phyloP scores from a whole-genome alignment of 2,797 vertebrate genomes.

The Sebastes kiyomatsui region DNA sequence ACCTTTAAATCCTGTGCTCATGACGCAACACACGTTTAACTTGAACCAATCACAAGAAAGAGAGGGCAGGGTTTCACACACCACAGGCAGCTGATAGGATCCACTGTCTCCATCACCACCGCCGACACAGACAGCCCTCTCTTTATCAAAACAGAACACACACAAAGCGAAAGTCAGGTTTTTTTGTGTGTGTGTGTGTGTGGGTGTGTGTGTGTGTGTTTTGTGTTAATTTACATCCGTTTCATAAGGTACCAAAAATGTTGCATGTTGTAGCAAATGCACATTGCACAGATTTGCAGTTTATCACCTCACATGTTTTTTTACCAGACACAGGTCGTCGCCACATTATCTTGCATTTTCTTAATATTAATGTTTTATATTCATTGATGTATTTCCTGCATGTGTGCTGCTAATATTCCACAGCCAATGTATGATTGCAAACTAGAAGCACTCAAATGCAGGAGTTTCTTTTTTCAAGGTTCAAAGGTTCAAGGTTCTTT shows the following conservation, averaged over 20 bases:
- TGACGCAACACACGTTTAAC: not conserved
- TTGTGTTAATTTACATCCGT: not conserved
- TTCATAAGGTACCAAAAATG: not conserved
- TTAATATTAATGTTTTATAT: not conserved
- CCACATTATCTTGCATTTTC: not conserved
- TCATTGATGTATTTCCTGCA: not conserved
- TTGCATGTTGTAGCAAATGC: not conserved
- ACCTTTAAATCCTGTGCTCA: not conserved
- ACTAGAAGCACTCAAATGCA: not conserved
- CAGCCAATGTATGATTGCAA: not conserved
- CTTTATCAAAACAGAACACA: not conserved
- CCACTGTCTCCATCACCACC: not conserved
- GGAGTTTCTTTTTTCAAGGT: not conserved
- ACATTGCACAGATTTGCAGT: not conserved
- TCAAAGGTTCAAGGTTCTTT: too few species aligned
- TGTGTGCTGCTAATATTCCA: not conserved
- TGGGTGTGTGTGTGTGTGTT: not conserved
- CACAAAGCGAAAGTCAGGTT: constrained; percentile 16
- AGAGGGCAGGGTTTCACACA: not conserved
- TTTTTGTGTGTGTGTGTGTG: not conserved
- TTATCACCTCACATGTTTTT: not conserved
- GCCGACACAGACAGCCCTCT: not conserved
- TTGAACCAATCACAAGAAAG: constrained; percentile 8
- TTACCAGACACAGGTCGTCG: not conserved
- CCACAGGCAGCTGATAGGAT: not conserved